Percentiles rank a stretch among this genome's conserved stretches.
These are phyloP conservation scores for Carcinoscorpius rotundicauda DNA, from an alignment of 1,140 invertebrate species.

Conservation along the genomic window DNA sequence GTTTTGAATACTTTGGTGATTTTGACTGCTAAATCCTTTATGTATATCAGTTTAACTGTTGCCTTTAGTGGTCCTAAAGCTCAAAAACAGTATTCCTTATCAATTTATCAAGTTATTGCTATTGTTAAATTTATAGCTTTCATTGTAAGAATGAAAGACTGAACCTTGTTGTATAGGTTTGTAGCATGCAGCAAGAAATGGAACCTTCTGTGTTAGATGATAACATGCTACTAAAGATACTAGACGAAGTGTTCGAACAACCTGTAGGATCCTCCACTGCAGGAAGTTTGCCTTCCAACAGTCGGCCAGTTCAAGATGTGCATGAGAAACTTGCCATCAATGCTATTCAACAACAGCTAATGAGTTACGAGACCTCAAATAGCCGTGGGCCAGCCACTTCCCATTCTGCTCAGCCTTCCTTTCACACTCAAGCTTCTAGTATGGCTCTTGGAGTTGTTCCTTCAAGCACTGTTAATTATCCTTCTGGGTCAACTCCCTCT, in stretches of 20 bases:
- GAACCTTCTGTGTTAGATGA: conserved; percentile 5
- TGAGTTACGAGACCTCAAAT: conserved; percentile 58
- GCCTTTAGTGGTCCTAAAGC: no score
- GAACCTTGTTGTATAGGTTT: conserved; percentile 10
- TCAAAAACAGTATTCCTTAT: no score
- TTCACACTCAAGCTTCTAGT: no score
- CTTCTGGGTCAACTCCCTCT: no score
- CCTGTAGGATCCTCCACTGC: conserved; percentile 5
- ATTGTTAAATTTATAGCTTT: no score
- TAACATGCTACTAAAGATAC: conserved; percentile 6
- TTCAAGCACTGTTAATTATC: no score
- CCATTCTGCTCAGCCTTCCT: conserved; percentile 26
- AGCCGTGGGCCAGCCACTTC: conserved; percentile 14
- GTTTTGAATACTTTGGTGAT: no score
- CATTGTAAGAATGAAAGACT: no score
- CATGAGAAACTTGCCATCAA: conserved; percentile 74
- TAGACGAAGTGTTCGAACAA: conserved; percentile 12
- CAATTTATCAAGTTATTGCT: no score
- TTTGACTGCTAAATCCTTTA: no score
- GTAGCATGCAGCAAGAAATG: conserved; percentile 23
- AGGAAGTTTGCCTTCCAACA: background rate
- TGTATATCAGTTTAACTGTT: no score
- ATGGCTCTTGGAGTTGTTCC: no score
- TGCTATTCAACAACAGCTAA: conserved; percentile 77
- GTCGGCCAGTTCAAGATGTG: conserved; percentile 30